Conservation (phyloP, 2,113 vertebrate genomes). For the Micronycteris hirsuta region DNA sequence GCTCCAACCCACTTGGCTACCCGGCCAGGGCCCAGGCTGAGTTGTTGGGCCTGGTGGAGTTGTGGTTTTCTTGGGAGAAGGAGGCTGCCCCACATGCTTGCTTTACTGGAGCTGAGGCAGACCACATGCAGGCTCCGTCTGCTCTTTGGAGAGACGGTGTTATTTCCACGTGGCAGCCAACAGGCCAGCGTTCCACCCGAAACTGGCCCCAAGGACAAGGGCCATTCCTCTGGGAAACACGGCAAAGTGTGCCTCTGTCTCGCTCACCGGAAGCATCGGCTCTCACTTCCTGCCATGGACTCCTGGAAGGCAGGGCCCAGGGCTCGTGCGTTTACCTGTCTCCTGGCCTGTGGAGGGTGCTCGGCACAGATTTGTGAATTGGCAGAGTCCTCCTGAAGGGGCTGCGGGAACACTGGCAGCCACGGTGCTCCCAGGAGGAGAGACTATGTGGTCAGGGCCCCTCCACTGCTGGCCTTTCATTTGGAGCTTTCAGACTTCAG, state of each 20-base stretch:
- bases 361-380: fast-evolving
- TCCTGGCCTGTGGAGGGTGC: neutral
- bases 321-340: neutral
- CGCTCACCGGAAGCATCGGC: neutral
- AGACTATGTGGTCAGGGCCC: fast-evolving
- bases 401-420: fast-evolving
- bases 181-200: neutral
- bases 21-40: fast-evolving
- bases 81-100: neutral
- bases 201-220: neutral
- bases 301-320: neutral
- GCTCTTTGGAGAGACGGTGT: neutral
- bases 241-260: fast-evolving
- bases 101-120: neutral
- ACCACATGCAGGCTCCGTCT: fast-evolving
- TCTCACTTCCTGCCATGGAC: fast-evolving
- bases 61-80: neutral
- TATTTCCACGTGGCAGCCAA: neutral
- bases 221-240: neutral
- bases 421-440: neutral
- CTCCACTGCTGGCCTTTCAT: neutral
- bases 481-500: neutral
- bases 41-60: neutral
- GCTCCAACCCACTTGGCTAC: no score
- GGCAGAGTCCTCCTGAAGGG: neutral